These are phyloP conservation scores for Tenodera sinensis DNA, from an alignment of 2,888 invertebrate species.

Conservation along the genomic window DNA sequence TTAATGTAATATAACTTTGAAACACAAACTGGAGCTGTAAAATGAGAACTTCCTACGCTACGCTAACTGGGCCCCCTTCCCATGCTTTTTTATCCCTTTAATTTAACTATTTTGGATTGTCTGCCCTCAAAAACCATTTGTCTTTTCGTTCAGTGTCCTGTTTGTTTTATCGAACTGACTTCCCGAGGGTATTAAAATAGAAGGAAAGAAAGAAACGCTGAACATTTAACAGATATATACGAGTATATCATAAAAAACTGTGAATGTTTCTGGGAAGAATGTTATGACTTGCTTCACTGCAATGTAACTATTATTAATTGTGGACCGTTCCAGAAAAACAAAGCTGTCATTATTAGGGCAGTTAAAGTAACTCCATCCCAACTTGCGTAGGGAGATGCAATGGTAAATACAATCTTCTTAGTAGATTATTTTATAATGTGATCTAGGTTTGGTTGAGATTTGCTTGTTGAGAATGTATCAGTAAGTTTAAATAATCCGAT, in stretches of 20 bases:
- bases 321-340: too few species aligned
- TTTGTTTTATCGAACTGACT: neutral
- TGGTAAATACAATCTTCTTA: too few species aligned
- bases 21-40: neutral
- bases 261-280: too few species aligned
- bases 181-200: neutral
- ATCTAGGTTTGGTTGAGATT: too few species aligned
- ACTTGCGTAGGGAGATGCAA: too few species aligned
- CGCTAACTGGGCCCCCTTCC: neutral
- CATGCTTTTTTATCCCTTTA: neutral
- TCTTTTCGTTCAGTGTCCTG: neutral
- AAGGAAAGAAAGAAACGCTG: neutral
- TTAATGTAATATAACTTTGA: neutral
- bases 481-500: too few species aligned
- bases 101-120: neutral
- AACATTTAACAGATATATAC: neutral
- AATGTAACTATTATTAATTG: too few species aligned
- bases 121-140: neutral
- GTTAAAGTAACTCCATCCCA: too few species aligned
- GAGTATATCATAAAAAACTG: neutral
- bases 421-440: too few species aligned
- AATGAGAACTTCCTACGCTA: neutral
- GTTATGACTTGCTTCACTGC: too few species aligned
- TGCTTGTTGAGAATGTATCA: too few species aligned
- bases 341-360: too few species aligned